Conservation (phyloP, 2,797 vertebrate genomes). For the Heliangelus exortis region DNA sequence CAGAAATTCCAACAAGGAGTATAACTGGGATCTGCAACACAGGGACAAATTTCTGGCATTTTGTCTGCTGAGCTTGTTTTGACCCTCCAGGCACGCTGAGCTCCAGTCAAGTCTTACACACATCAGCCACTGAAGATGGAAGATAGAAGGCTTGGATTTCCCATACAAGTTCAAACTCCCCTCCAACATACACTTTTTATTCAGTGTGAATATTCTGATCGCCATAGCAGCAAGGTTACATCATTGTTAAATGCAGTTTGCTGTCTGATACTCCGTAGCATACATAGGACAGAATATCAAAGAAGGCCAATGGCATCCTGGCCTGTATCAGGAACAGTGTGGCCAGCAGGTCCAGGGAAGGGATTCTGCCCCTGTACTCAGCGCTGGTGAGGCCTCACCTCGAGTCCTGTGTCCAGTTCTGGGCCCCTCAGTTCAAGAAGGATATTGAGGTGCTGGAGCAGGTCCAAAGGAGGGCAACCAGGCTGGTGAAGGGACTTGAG, state of each 20-base stretch:
- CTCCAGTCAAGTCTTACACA: neutral
- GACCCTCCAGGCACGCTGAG: neutral
- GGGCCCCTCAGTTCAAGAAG: too few relatives aligned
- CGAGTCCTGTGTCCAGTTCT: too few relatives aligned
- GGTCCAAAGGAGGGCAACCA: too few relatives aligned
- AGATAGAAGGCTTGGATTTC: neutral
- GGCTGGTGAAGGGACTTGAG: too few relatives aligned
- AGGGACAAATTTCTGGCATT: fast-evolving
- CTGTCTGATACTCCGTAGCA: neutral
- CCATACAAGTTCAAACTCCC: neutral
- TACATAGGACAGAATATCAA: neutral
- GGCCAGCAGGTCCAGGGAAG: too few relatives aligned
- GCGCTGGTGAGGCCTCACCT: too few relatives aligned
- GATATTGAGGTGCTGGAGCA: too few relatives aligned
- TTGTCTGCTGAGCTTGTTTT: neutral
- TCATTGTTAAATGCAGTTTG: neutral
- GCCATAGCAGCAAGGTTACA: neutral
- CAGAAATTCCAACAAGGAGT: neutral
- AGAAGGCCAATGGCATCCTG: too few relatives aligned
- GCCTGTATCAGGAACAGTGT: too few relatives aligned
- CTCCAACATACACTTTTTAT: neutral
- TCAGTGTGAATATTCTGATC: neutral
- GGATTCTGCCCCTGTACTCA: too few relatives aligned
- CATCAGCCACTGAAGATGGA: neutral
- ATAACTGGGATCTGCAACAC: fast-evolving